Conservation (phyloP, 2,888 invertebrate genomes). For the Acrobasis consociella region DNA sequence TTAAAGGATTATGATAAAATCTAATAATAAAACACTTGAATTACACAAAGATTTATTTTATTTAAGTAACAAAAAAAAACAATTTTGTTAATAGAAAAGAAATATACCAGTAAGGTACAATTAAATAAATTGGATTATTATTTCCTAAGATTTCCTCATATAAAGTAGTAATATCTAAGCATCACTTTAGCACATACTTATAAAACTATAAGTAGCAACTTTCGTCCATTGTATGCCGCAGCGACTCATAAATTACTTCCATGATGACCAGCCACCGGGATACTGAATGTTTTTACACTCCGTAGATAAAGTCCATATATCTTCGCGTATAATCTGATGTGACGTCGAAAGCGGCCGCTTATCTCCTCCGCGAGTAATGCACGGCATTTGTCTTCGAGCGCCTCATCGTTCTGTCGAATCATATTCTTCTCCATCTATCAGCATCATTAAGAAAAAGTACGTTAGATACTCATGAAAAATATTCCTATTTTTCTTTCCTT, state of each 20-base stretch:
- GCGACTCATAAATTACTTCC: conserved; percentile 2
- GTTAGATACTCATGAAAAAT: conserved; percentile 33
- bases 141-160: no score
- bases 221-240: neutral
- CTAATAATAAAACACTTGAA: no score
- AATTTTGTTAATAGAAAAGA: no score
- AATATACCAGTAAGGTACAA: no score
- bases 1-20: no score
- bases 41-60: no score
- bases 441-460: conserved; percentile 50
- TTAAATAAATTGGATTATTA: no score
- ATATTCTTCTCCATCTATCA: conserved; percentile 64
- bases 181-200: no score
- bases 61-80: no score
- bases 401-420: conserved; percentile 57
- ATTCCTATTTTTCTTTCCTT: conserved; percentile 26
- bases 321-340: conserved; percentile 60
- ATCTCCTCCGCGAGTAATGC: conserved; percentile 67
- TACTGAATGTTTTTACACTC: conserved; percentile 27
- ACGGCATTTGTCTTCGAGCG: conserved; percentile 63
- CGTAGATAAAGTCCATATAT: conserved; percentile 47
- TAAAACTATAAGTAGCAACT: no score
- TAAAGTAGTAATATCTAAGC: no score
- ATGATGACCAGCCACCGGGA: conserved; percentile 14
- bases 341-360: conserved; percentile 64